These are phyloP conservation scores for Scaptomyza cyrtandrae DNA, from an alignment of 2,888 invertebrate genomes.

Conservation along the genomic window DNA sequence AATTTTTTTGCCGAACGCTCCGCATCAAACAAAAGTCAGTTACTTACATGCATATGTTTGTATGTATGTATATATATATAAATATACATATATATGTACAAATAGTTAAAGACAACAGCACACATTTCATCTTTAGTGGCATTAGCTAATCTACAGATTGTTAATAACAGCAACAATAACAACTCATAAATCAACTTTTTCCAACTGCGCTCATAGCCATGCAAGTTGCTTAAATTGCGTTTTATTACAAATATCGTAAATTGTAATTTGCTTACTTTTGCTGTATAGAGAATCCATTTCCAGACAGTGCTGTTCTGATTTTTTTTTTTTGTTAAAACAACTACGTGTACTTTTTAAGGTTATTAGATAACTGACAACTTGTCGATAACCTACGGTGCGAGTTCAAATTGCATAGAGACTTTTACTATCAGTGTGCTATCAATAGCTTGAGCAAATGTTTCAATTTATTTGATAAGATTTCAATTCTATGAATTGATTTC, in stretches of 20 bases:
- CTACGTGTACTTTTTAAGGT: conserved; percentile 15
- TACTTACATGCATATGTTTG: conserved; percentile 1
- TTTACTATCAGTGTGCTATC: conserved; percentile 2
- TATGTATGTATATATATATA: not conserved
- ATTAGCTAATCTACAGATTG: conserved; percentile 9
- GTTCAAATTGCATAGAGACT: conserved; percentile 9
- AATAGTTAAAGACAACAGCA: not conserved
- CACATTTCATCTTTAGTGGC: conserved; percentile 6
- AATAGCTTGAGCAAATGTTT: conserved; percentile 3
- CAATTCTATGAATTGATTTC: not conserved
- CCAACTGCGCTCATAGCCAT: not conserved
- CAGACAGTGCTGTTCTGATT: not conserved
- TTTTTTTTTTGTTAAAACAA: not conserved
- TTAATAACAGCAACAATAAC: not conserved
- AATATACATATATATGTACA: not conserved
- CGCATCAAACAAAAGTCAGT: conserved; percentile 10
- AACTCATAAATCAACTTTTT: conserved; percentile 7
- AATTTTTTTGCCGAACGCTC: conserved; percentile 54
- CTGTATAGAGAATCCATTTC: not conserved
- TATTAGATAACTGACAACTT: not conserved
- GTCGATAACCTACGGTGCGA: conserved; percentile 24
- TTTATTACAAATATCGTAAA: not conserved
- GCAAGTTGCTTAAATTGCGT: not conserved
- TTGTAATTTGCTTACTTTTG: not conserved
- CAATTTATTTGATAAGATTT: conserved; percentile 3